Evolutionary conservation across 2,888 invertebrate genomes (phyloP), one percentile per base, ranked within the genome.

Genomic region (Nematopogon swammerdamellus): DNA sequence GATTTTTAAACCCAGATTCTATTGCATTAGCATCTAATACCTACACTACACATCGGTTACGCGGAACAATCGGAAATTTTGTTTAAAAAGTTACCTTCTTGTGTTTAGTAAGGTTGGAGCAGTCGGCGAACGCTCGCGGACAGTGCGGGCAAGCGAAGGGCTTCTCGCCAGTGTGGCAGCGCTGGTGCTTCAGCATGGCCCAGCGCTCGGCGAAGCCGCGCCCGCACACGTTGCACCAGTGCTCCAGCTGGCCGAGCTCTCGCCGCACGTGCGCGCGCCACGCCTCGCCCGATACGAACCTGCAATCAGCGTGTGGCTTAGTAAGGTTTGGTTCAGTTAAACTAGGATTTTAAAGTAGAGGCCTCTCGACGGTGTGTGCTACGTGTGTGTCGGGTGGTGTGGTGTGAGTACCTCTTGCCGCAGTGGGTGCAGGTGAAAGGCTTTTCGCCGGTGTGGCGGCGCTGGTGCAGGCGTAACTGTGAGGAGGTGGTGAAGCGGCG

Each of bases 401-500:
- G n/a, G n/a, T 36, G 19, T 30, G 14, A n/a, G 17, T 42, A 58
- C 58, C 54, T 47, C 44, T 58, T 59, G 8, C 54, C 59, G 53
- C 66, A 65, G 52, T 60, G 60, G 25, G 55, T 45, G 55, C 64
- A 87, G 51, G 76, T 73, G 80, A 80, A 82, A 0, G 84, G 85
- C 17, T 81, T 65, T 54, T 84, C 83, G 1, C 82, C 83, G 2
- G 82, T 82, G 57, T 85, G 85, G 0, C 87, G 67, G 58, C 85
- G 81, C 17, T 82, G 70, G 60, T 89, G 89, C 54, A 88, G 72
- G 46, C 86, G 84, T 60, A 82, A 85, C 64, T 89, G 89, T 18
- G 88, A 88, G 10, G 87, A 87, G 1, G 89, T 89, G 36, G 89
- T 88, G 68, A 91, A 91, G 52, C 81, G 80, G 18, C 85, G 81